Conservation (phyloP, 1,140 invertebrate species). For the Idris sp. region DNA sequence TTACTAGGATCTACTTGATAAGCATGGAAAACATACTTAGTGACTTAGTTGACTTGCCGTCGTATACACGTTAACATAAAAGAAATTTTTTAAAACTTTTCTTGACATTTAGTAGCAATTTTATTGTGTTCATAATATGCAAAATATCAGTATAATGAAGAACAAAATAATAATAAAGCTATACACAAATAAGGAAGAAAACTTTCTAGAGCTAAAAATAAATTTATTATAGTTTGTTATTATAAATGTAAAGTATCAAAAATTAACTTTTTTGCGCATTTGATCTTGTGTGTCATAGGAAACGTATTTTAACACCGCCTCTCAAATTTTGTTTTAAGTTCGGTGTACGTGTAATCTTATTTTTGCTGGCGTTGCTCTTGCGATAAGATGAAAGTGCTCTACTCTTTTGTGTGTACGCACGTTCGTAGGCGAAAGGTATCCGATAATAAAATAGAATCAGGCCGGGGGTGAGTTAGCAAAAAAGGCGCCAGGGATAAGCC, state of each 20-base stretch:
- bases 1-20: not conserved
- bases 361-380: constrained; percentile 56
- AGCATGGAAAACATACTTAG: constrained; percentile 12
- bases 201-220: too few species aligned
- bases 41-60: not conserved
- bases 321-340: constrained; percentile 40
- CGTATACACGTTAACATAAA: not conserved
- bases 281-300: not conserved
- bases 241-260: too few species aligned
- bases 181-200: too few species aligned
- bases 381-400: constrained; percentile 55
- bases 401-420: constrained; percentile 53
- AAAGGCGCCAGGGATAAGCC: constrained; percentile 19
- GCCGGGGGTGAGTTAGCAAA: constrained; percentile 25
- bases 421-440: constrained; percentile 49
- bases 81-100: too few species aligned
- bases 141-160: too few species aligned
- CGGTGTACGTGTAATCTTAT: constrained; percentile 54
- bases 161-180: too few species aligned
- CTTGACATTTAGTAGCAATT: too few species aligned
- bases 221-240: too few species aligned
- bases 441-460: constrained; percentile 50
- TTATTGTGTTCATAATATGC: too few species aligned
- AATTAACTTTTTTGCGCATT: too few species aligned
- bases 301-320: constrained; percentile 22